These are phyloP conservation scores for Scaptomyza hsui DNA, from an alignment of 1,140 invertebrate genomes.

Conservation along the genomic window DNA sequence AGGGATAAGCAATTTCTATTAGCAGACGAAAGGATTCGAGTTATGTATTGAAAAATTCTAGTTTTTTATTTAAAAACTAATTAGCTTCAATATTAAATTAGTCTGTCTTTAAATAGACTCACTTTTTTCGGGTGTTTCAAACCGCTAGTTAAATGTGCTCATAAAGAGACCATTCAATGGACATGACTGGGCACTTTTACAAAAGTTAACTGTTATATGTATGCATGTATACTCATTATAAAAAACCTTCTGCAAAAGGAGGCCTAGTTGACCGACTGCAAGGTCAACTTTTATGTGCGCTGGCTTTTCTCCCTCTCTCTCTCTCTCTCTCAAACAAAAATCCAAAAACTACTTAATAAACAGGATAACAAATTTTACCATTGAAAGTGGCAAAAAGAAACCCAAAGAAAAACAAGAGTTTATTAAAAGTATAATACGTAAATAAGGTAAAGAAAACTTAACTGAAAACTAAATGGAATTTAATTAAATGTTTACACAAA, in stretches of 20 bases:
- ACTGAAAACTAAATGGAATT: slow-evolving; percentile 52
- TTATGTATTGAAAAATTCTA: neutral
- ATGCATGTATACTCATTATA: slow-evolving; percentile 25
- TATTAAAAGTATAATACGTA: slow-evolving; percentile 24
- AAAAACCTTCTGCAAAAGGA: neutral
- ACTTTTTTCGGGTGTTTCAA: slow-evolving; percentile 22
- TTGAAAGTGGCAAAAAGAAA: no score
- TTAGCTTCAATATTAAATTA: neutral
- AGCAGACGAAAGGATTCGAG: slow-evolving; percentile 5
- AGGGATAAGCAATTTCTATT: slow-evolving; percentile 17
- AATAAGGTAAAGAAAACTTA: slow-evolving; percentile 16
- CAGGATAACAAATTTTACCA: neutral
- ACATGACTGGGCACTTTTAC: slow-evolving; percentile 17
- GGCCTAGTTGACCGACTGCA: neutral
- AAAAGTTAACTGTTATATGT: slow-evolving; percentile 46
- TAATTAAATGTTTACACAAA: slow-evolving; percentile 73
- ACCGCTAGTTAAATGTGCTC: neutral
- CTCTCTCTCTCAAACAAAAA: neutral
- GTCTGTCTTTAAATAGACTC: neutral
- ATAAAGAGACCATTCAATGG: slow-evolving; percentile 14
- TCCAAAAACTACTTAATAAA: neutral
- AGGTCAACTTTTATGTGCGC: slow-evolving; percentile 24
- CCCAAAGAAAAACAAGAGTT: slow-evolving; percentile 7
- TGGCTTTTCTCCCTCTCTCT: neutral
- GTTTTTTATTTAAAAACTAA: neutral